These are phyloP conservation scores for Perognathus longimembris DNA, from an alignment of 2,113 vertebrate genomes.

Conservation along the genomic window DNA sequence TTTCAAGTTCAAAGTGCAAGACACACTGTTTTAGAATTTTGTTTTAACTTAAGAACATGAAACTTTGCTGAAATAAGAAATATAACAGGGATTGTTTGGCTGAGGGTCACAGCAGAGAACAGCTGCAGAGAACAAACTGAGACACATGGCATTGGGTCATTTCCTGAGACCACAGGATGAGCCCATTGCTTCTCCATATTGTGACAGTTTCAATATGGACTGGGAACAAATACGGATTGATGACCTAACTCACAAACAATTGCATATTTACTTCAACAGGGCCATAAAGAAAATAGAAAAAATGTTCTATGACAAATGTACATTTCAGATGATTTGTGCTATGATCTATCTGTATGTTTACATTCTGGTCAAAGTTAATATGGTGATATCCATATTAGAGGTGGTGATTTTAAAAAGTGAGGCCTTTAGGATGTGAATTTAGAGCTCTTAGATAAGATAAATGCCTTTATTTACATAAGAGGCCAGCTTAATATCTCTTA, in stretches of 20 bases:
- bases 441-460: background rate
- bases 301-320: background rate
- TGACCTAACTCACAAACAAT: conserved; percentile 9
- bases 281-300: background rate
- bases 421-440: background rate
- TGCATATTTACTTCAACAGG: background rate
- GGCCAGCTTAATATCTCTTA: background rate
- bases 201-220: background rate
- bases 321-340: background rate
- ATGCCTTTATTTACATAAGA: background rate
- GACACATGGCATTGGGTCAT: background rate
- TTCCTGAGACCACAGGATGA: background rate
- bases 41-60: conserved; percentile 42
- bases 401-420: background rate
- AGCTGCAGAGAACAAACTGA: background rate
- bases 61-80: conserved; percentile 3
- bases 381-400: background rate
- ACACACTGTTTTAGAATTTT: conserved; percentile 22
- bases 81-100: background rate
- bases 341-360: background rate
- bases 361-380: background rate
- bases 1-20: background rate
- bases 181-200: background rate
- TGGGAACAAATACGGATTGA: background rate
- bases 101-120: background rate